Percentiles rank a stretch among this genome's conserved stretches.
Conservation (phyloP, 1,140 invertebrate species). For the Oreohelix idahoensis region DNA sequence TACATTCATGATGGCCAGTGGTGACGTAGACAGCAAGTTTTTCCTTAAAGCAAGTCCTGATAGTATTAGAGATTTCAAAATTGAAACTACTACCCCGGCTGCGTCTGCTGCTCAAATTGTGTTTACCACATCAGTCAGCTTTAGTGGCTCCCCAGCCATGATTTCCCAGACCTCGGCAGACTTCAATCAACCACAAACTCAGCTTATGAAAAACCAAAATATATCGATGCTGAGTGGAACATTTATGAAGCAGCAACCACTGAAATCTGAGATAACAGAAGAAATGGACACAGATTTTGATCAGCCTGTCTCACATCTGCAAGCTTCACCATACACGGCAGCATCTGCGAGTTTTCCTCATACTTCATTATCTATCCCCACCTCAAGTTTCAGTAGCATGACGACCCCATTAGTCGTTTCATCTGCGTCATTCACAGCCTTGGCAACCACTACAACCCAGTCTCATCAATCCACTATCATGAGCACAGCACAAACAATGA, state of each 20-base stretch:
- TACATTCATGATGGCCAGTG: background rate
- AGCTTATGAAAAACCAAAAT: conserved; percentile 27
- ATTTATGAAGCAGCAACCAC: conserved; percentile 23
- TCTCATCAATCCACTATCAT: conserved; percentile 24
- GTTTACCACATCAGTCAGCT: background rate
- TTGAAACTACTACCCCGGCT: background rate
- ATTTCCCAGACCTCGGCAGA: background rate
- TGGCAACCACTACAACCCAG: conserved; percentile 4
- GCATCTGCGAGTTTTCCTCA: background rate
- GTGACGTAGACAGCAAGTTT: background rate
- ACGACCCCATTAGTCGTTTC: background rate
- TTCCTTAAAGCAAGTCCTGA: background rate
- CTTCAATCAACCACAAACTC: background rate
- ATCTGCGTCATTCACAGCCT: background rate
- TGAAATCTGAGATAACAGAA: background rate
- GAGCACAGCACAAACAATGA: background rate
- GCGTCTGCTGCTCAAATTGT: background rate
- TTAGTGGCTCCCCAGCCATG: no score
- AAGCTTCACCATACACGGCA: background rate
- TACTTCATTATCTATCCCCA: background rate
- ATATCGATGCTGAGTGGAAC: conserved; percentile 13
- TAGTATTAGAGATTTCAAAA: background rate
- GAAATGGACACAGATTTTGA: background rate
- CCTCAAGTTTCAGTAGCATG: conserved; percentile 3
- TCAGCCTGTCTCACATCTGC: background rate